phyloP scores from a whole-genome alignment of 2,113 vertebrate genomes.

The Cyphomyrus plagiostoma region DNA sequence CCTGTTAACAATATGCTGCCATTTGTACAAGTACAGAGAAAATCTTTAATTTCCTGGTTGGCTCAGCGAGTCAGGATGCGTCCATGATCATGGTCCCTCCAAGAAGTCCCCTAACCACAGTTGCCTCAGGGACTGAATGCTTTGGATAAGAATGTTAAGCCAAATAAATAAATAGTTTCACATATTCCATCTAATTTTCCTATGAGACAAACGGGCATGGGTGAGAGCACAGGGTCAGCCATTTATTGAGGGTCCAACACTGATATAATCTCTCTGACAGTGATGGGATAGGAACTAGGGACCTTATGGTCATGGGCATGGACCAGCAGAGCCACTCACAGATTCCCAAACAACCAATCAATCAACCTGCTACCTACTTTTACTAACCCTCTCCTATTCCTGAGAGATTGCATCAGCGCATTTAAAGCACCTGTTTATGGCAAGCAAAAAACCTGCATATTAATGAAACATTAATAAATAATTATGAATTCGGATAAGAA shows the following conservation, averaged over 20 bases:
- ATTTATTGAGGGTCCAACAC: neutral
- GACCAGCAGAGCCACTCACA: neutral
- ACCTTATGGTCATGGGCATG: neutral
- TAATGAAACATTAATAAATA: neutral
- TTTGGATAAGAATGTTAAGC: neutral
- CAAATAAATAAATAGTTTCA: neutral
- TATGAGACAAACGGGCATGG: neutral
- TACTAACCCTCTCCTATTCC: constrained; percentile 54
- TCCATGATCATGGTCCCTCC: neutral
- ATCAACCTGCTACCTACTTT: neutral
- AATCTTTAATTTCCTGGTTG: neutral
- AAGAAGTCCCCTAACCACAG: neutral
- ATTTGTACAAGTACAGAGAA: neutral
- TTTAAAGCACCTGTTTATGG: constrained; percentile 68
- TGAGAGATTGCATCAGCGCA: constrained; percentile 83
- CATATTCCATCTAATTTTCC: neutral
- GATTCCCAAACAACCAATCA: neutral
- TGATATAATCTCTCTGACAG: neutral
- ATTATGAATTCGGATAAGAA: neutral
- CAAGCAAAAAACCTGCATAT: neutral
- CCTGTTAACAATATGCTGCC: neutral
- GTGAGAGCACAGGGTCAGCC: neutral
- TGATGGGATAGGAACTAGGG: neutral
- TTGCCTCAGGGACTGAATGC: neutral
- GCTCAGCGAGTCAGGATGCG: neutral